A percentile compares a stretch with the other conserved stretches of the same genome.
These are phyloP conservation scores for Enteromius afrohamiltoni DNA, from an alignment of 2,797 vertebrate genomes.

Conservation along the genomic window DNA sequence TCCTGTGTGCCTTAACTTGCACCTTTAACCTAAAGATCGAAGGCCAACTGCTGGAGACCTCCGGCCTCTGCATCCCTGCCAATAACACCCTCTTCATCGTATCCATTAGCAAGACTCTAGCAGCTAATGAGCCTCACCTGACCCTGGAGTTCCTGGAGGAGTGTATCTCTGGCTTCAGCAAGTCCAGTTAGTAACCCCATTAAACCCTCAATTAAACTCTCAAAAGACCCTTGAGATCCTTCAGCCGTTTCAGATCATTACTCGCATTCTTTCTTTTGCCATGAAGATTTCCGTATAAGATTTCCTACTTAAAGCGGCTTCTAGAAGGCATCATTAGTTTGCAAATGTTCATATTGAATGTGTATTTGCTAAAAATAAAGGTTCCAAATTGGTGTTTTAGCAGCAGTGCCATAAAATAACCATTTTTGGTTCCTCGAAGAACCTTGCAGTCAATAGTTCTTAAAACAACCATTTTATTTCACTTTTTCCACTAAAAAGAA, in stretches of 20 bases:
- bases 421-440: background rate
- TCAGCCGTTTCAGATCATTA: conserved; percentile 4
- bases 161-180: conserved; percentile 99
- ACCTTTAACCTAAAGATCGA: conserved; percentile 99
- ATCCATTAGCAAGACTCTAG: conserved; percentile 97
- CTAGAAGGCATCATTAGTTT: background rate
- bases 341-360: background rate
- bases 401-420: background rate
- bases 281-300: too few relatives aligned
- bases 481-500: background rate
- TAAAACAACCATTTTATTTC: background rate
- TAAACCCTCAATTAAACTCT: conserved; percentile 23
- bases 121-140: conserved; percentile 96
- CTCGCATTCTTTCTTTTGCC: background rate
- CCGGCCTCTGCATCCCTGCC: conserved; percentile 96
- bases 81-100: conserved; percentile 99
- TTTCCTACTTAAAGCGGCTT: background rate
- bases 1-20: conserved; percentile 97
- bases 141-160: conserved; percentile 98
- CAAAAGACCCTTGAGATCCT: background rate
- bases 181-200: conserved; percentile 88
- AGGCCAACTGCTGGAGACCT: conserved; percentile 96
- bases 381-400: background rate
- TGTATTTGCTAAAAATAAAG: conserved; percentile 5
- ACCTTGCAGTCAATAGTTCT: background rate